Percentiles rank a stretch among this genome's conserved stretches.
These are phyloP conservation scores for Eidolon helvum DNA, from an alignment of 2,113 vertebrate genomes.

Conservation along the genomic window DNA sequence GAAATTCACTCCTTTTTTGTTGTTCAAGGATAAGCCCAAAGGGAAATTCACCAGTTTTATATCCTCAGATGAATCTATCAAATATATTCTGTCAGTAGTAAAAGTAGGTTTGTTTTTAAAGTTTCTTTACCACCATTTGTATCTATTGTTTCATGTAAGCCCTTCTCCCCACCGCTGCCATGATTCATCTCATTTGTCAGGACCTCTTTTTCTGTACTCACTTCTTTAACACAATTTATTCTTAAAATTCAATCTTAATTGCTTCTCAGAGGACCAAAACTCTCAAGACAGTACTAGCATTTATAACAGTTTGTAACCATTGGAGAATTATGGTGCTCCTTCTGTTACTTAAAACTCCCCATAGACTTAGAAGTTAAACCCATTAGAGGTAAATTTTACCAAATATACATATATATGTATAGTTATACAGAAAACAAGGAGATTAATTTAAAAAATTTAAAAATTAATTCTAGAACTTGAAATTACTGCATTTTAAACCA, in stretches of 20 bases:
- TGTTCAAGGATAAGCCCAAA: neutral
- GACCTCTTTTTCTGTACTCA: neutral
- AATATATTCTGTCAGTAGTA: neutral
- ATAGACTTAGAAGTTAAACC: neutral
- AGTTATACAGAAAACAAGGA: neutral
- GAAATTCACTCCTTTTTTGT: neutral
- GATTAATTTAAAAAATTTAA: neutral
- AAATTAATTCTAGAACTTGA: neutral
- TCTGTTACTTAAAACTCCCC: slow-evolving; percentile 26
- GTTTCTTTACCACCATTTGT: neutral
- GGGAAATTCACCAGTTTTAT: neutral
- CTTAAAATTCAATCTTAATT: slow-evolving; percentile 35
- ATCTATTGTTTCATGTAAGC: neutral
- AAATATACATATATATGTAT: neutral
- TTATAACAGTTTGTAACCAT: neutral
- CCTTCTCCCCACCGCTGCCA: neutral
- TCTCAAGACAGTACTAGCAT: neutral
- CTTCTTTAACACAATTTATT: neutral
- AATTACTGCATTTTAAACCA: neutral
- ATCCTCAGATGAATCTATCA: neutral
- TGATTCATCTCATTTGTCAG: neutral
- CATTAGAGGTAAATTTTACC: neutral
- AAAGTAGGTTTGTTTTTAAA: neutral
- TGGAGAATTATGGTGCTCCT: neutral
- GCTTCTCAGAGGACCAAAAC: neutral